Evolutionary conservation across 2,888 invertebrate species (phyloP).

Genomic region (Bombyx huttoni): DNA sequence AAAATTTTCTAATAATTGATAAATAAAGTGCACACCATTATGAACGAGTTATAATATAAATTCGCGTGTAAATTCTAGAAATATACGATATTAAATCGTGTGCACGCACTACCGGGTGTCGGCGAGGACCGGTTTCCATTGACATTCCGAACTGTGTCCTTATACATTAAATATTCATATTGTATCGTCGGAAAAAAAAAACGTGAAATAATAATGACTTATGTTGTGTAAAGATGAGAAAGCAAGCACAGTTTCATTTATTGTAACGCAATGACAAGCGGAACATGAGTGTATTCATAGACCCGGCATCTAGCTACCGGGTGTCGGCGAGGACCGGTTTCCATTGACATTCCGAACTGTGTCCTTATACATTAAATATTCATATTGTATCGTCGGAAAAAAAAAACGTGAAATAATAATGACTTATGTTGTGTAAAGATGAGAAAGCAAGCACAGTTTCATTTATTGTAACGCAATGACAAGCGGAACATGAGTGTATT

Average conservation of each 20-base stretch:
- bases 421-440: not conserved
- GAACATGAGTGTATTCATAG: no score
- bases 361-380: not conserved
- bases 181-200: not conserved
- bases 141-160: constrained; percentile 3
- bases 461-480: no score
- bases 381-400: not conserved
- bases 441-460: no score
- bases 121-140: constrained; percentile 3
- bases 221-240: not conserved
- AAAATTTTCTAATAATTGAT: no score
- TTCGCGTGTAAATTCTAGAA: not conserved
- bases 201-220: not conserved
- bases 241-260: no score
- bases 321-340: constrained; percentile 6
- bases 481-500: no score
- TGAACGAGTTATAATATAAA: not conserved
- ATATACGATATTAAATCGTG: not conserved
- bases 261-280: no score
- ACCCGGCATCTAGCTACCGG: constrained; percentile 9
- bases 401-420: not conserved
- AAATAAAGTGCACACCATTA: not conserved
- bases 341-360: constrained; percentile 4
- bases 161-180: not conserved
- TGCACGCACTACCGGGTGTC: constrained; percentile 13